Evolutionary conservation across 2,797 vertebrate genomes (phyloP).

Genomic region (Sebastes hubbsi): DNA sequence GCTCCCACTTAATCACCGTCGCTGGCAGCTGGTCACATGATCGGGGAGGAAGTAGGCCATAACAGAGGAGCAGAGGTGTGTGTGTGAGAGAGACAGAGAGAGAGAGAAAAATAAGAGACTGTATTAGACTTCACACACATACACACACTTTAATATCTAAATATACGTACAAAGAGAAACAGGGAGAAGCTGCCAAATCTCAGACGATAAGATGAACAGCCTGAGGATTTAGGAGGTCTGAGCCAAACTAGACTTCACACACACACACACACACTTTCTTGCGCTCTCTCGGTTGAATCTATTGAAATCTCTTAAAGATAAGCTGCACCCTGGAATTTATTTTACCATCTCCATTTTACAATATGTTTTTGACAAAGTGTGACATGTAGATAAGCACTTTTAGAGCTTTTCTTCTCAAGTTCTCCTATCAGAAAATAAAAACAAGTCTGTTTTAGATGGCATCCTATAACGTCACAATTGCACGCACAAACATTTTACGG

Average conservation of each 20-base stretch:
- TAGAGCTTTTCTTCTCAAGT: neutral
- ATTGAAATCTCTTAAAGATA: constrained; percentile 27
- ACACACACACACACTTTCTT: constrained; percentile 6
- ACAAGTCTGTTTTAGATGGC: neutral
- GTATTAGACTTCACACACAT: constrained; percentile 17
- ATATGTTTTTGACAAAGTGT: constrained; percentile 11
- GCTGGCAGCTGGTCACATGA: constrained; percentile 66
- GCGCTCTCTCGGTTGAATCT: neutral
- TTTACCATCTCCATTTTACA: neutral
- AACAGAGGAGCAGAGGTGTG: constrained; percentile 31
- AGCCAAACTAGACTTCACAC: constrained; percentile 34
- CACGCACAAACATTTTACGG: neutral
- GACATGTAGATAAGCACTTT: constrained; percentile 1
- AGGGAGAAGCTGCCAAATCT: constrained; percentile 59
- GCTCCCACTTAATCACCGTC: constrained; percentile 71
- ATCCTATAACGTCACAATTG: neutral
- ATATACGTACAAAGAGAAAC: constrained; percentile 48
- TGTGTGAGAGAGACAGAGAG: neutral
- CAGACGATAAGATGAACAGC: constrained; percentile 63
- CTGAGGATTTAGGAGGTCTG: constrained; percentile 59
- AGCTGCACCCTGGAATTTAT: constrained; percentile 5
- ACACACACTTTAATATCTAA: constrained; percentile 43
- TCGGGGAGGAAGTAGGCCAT: constrained; percentile 74
- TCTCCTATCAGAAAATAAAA: neutral
- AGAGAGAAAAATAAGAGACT: neutral